phyloP scores from a whole-genome alignment of 2,888 invertebrate genomes.

The Invenusta paracnida region DNA sequence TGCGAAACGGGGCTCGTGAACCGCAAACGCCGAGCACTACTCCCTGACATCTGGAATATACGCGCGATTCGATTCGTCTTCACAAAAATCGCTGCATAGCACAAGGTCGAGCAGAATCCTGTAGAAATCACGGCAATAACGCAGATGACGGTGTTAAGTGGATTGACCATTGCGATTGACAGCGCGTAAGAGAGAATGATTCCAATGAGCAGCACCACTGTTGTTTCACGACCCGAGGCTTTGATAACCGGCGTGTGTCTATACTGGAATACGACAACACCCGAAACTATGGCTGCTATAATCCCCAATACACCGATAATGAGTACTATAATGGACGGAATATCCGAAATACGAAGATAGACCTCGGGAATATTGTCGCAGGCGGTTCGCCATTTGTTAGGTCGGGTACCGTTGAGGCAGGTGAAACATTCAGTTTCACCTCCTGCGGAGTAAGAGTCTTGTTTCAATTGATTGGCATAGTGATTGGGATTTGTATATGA shows the following conservation, averaged over 20 bases:
- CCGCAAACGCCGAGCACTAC: constrained; percentile 20
- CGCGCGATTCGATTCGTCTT: constrained; percentile 55
- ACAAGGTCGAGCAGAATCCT: constrained; percentile 53
- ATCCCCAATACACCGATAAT: not conserved
- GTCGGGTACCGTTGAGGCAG: not conserved
- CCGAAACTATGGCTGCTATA: not conserved
- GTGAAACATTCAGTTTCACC: not conserved
- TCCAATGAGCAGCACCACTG: constrained; percentile 52
- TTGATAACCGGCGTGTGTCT: constrained; percentile 53
- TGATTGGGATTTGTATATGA: no score
- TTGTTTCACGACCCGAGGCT: constrained; percentile 54
- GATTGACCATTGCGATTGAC: constrained; percentile 50
- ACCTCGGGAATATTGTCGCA: not conserved
- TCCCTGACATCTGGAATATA: constrained; percentile 49
- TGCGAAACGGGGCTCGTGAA: constrained; percentile 42
- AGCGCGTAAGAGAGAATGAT: constrained; percentile 50
- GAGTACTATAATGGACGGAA: not conserved
- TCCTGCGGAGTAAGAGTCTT: no score
- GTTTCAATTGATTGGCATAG: no score
- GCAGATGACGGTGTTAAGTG: constrained; percentile 50
- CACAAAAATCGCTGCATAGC: constrained; percentile 53
- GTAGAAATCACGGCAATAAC: constrained; percentile 52
- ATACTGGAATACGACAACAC: constrained; percentile 46
- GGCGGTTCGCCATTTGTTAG: not conserved
- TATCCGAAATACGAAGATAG: not conserved